A percentile compares a stretch with the other conserved stretches of the same genome.
Evolutionary conservation across 2,888 invertebrate genomes (phyloP).

Genomic region (Mycalesis mineus): DNA sequence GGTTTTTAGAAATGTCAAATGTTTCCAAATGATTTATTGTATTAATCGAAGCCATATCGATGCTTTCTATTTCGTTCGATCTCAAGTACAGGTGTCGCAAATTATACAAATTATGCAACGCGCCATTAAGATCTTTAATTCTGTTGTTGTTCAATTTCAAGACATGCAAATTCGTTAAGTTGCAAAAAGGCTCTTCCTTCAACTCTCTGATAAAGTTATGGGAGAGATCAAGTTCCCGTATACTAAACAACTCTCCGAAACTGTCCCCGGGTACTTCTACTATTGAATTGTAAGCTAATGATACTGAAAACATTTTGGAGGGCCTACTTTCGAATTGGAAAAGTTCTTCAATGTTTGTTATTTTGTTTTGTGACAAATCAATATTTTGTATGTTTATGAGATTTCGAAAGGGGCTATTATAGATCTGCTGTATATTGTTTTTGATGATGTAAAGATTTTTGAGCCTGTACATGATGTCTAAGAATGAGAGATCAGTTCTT

Average conservation of each 20-base stretch:
- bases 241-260: constrained; percentile 48
- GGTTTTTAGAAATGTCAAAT: constrained; percentile 60
- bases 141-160: constrained; percentile 55
- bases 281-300: constrained; percentile 50
- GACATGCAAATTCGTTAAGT: constrained; percentile 50
- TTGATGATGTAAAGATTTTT: constrained; percentile 42
- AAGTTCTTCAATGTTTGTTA: constrained; percentile 46
- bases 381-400: constrained; percentile 47
- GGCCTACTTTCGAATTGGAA: constrained; percentile 52
- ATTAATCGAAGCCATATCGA: constrained; percentile 53
- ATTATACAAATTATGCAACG: constrained; percentile 52
- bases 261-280: constrained; percentile 43
- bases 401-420: constrained; percentile 44
- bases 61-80: constrained; percentile 52
- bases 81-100: constrained; percentile 57
- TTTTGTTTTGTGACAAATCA: constrained; percentile 51
- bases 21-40: constrained; percentile 61
- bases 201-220: constrained; percentile 52
- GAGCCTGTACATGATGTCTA: constrained; percentile 49
- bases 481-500: constrained; percentile 42
- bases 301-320: constrained; percentile 46
- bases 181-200: constrained; percentile 53
- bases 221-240: constrained; percentile 58
- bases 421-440: constrained; percentile 46
- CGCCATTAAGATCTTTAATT: constrained; percentile 61